Conservation (phyloP, 1,140 invertebrate genomes). For the Heliconius himera region DNA sequence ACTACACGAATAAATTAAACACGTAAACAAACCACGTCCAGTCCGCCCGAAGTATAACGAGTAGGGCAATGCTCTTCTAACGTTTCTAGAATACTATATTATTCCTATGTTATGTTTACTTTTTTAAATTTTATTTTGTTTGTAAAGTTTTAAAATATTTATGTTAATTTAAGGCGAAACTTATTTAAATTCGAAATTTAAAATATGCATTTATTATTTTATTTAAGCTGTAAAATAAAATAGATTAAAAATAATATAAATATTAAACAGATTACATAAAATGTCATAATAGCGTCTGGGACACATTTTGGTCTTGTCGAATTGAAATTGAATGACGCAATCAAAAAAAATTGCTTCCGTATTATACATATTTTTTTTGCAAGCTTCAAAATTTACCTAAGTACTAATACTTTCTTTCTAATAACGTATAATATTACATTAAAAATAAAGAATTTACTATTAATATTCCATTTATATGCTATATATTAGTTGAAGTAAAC, state of each 20-base stretch:
- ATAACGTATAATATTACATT: neutral
- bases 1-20: conserved; percentile 12
- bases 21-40: conserved; percentile 12
- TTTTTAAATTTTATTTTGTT: neutral
- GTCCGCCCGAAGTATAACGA: neutral
- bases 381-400: neutral
- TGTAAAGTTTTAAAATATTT: neutral
- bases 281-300: neutral
- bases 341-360: no score
- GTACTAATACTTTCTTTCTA: no score
- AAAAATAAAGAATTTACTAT: neutral
- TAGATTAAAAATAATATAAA: neutral
- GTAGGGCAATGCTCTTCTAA: conserved; percentile 8
- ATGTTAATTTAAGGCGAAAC: neutral
- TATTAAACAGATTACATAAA: neutral
- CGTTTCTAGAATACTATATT: conserved; percentile 3
- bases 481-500: no score
- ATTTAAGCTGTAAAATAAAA: no score
- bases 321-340: neutral
- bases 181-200: neutral
- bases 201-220: no score
- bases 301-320: neutral
- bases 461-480: no score
- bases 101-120: neutral
- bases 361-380: neutral